Evolutionary conservation across 2,888 invertebrate species (phyloP).

Genomic region (Zonitis immaculata): DNA sequence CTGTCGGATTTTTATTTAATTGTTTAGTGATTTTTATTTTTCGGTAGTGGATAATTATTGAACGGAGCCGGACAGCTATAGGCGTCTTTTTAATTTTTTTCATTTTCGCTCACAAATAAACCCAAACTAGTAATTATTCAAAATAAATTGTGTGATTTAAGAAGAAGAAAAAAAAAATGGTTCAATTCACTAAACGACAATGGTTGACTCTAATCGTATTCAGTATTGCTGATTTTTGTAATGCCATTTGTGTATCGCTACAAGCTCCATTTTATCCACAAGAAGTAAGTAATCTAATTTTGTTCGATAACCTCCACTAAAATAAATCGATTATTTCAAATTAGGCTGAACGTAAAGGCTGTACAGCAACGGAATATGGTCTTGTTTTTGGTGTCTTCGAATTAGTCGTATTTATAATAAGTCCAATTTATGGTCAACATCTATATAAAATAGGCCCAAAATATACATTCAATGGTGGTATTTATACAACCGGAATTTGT

Average conservation of each 20-base stretch:
- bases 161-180: constrained; percentile 55
- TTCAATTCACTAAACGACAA: constrained; percentile 66
- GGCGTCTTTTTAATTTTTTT: no score
- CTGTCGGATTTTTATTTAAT: constrained; percentile 41
- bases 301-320: no score
- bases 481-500: constrained; percentile 76
- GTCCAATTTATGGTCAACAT: constrained; percentile 77
- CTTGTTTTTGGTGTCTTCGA: constrained; percentile 85
- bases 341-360: constrained; percentile 77
- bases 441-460: constrained; percentile 76
- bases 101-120: no score
- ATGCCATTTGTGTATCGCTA: constrained; percentile 77
- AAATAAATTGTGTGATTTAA: no score
- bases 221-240: constrained; percentile 77
- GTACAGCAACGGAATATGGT: constrained; percentile 77
- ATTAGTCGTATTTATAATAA: constrained; percentile 74
- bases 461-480: constrained; percentile 74
- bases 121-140: no score
- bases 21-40: constrained; percentile 7
- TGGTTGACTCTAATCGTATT: constrained; percentile 74
- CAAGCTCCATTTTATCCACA: constrained; percentile 84
- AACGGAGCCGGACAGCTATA: no score
- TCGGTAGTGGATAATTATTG: constrained; percentile 4
- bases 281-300: constrained; percentile 71
- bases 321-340: no score